Percentiles rank a stretch among this genome's conserved stretches.
phyloP scores from a whole-genome alignment of 2,888 invertebrate genomes.

The Papilio gigon region DNA sequence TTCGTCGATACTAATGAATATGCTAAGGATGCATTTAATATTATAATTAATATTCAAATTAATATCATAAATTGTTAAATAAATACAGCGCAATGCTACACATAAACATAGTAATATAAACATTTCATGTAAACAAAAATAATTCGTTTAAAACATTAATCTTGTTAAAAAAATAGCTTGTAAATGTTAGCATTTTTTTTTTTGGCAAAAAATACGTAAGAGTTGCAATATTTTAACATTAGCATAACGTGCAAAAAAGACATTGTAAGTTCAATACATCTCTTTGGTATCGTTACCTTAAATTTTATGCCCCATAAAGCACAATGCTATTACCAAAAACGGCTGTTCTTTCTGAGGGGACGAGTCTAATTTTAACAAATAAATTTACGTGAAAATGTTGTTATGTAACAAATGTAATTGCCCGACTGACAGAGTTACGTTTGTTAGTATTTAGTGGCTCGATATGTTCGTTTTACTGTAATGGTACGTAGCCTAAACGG shows the following conservation, averaged over 20 bases:
- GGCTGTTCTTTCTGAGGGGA: slow-evolving; percentile 21
- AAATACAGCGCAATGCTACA: not conserved
- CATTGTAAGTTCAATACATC: slow-evolving; percentile 48
- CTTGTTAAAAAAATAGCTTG: not conserved
- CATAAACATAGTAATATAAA: not conserved
- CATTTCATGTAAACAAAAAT: not conserved
- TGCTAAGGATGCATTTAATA: not conserved
- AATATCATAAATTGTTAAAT: not conserved
- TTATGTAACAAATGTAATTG: slow-evolving; percentile 7
- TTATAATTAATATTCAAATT: not conserved
- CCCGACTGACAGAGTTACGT: not conserved
- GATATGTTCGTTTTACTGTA: not conserved
- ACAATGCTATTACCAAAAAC: slow-evolving; percentile 24
- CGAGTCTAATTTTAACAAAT: slow-evolving; percentile 21
- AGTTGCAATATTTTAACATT: slow-evolving; percentile 15
- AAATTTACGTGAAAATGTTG: slow-evolving; percentile 2
- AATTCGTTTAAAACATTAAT: not conserved
- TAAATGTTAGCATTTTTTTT: slow-evolving; percentile 2
- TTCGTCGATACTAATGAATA: slow-evolving; percentile 1
- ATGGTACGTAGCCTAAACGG: not conserved
- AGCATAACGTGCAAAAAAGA: slow-evolving; percentile 23
- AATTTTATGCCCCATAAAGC: slow-evolving; percentile 76
- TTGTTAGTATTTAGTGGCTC: not conserved
- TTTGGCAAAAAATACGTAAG: not conserved
- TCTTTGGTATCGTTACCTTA: slow-evolving; percentile 74